Conservation (phyloP, 1,140 invertebrate species). For the Eurosta solidaginis region DNA sequence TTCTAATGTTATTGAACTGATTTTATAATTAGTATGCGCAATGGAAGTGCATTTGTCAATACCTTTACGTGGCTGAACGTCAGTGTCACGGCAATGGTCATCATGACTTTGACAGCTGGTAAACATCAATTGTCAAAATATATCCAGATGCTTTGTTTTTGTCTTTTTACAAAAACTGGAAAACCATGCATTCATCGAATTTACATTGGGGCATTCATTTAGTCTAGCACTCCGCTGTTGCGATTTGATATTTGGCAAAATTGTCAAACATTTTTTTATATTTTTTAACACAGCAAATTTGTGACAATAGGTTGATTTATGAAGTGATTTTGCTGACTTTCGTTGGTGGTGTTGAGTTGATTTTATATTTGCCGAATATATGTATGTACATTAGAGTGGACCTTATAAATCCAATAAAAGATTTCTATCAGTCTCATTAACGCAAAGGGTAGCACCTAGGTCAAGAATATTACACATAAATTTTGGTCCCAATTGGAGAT, state of each 20-base stretch:
- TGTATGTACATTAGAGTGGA: too few relatives aligned
- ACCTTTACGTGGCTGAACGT: not conserved
- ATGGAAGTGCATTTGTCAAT: not conserved
- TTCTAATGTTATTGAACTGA: too few relatives aligned
- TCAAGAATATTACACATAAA: too few relatives aligned
- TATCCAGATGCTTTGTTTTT: not conserved
- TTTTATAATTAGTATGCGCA: not conserved
- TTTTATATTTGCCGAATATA: not conserved
- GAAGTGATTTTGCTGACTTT: not conserved
- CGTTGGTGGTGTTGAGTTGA: not conserved
- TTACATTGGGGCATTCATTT: not conserved
- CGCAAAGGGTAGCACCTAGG: too few relatives aligned
- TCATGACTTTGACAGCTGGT: not conserved
- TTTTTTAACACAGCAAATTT: not conserved
- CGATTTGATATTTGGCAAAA: slow-evolving; percentile 2
- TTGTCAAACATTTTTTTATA: not conserved
- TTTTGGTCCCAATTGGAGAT: too few relatives aligned
- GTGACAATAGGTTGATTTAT: not conserved
- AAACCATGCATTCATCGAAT: not conserved
- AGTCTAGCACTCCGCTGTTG: not conserved
- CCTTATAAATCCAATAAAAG: too few relatives aligned
- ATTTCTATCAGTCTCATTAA: too few relatives aligned
- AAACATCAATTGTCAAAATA: not conserved
- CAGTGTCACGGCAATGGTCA: not conserved
- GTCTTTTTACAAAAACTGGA: not conserved